Percentiles rank a stretch among this genome's conserved stretches.
Conservation (phyloP, 2,797 vertebrate genomes). For the Coracias cyanogaster region DNA sequence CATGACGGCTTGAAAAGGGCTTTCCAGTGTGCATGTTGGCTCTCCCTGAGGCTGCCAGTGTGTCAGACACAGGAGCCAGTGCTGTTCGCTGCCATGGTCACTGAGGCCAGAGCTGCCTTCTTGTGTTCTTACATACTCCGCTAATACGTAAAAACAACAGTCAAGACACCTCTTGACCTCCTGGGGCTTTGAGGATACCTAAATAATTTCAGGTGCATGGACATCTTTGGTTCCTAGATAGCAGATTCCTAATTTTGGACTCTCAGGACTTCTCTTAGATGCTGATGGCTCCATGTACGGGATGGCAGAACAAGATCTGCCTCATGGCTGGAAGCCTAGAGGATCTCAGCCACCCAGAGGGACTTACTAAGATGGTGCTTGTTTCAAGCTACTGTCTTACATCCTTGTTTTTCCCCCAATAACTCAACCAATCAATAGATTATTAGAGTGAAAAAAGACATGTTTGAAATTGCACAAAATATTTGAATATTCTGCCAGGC, state of each 20-base stretch:
- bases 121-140: not conserved
- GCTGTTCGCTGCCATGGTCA: fast-evolving
- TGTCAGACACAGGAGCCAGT: not conserved
- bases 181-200: not conserved
- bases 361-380: not conserved
- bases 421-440: not conserved
- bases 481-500: not conserved
- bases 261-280: not conserved
- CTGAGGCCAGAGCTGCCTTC: not conserved
- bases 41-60: not conserved
- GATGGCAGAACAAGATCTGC: not conserved
- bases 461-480: not conserved
- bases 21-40: fast-evolving
- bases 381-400: not conserved
- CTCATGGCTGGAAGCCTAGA: not conserved
- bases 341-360: not conserved
- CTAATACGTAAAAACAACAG: not conserved
- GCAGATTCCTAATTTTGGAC: not conserved
- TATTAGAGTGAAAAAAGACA: not conserved
- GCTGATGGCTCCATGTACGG: fast-evolving
- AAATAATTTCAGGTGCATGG: not conserved
- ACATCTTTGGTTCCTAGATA: not conserved
- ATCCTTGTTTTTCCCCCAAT: fast-evolving
- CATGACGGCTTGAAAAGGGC: not conserved
- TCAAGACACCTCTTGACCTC: not conserved